phyloP scores from a whole-genome alignment of 2,113 vertebrate genomes.

The Cyanoderma ruficeps region DNA sequence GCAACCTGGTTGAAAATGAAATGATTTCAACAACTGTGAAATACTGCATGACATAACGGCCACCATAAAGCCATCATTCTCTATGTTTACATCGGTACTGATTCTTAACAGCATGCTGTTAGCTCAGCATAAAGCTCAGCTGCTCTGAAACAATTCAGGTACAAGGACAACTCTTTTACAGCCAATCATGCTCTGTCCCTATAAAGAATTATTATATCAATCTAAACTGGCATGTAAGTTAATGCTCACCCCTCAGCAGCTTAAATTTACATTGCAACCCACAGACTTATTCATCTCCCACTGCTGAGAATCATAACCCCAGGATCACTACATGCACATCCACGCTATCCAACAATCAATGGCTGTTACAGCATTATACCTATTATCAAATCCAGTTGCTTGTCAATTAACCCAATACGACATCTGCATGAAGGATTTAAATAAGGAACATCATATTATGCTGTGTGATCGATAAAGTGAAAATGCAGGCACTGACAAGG shows the following conservation, averaged over 20 bases:
- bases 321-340: slow-evolving; percentile 15
- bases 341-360: slow-evolving; percentile 49
- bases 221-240: slow-evolving; percentile 55
- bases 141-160: slow-evolving; percentile 67
- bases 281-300: slow-evolving; percentile 29
- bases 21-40: slow-evolving; percentile 65
- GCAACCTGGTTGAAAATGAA: slow-evolving; percentile 52
- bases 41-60: slow-evolving; percentile 36
- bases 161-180: slow-evolving; percentile 64
- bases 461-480: slow-evolving; percentile 61
- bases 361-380: slow-evolving; percentile 24
- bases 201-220: slow-evolving; percentile 58
- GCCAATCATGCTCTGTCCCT: slow-evolving; percentile 29
- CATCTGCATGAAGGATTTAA: slow-evolving; percentile 69
- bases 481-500: slow-evolving; percentile 58
- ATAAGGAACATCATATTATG: slow-evolving; percentile 65
- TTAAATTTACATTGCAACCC: slow-evolving; percentile 53
- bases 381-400: slow-evolving; percentile 70
- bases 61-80: slow-evolving; percentile 55
- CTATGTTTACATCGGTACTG: slow-evolving; percentile 51
- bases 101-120: slow-evolving; percentile 57
- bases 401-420: slow-evolving; percentile 71
- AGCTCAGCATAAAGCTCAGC: slow-evolving; percentile 62
- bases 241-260: slow-evolving; percentile 33
- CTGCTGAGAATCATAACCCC: not conserved